Percentiles rank a stretch among this genome's conserved stretches.
These are phyloP conservation scores for Plectus sambesii DNA, from an alignment of 1,140 invertebrate species.

Conservation along the genomic window DNA sequence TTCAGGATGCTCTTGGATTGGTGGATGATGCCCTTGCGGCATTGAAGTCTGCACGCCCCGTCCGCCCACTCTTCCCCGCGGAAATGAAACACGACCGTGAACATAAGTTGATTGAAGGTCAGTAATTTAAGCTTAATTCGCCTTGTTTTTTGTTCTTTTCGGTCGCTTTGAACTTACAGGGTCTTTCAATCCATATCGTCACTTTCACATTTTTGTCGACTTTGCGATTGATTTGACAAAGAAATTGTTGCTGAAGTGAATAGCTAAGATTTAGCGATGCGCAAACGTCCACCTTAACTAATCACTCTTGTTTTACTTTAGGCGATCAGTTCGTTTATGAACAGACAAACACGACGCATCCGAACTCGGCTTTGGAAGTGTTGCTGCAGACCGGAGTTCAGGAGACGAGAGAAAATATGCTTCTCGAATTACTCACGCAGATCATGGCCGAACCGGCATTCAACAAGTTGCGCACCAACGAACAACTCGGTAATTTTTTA, in stretches of 20 bases:
- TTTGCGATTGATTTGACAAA: too few species aligned
- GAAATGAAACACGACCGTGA: conserved; percentile 17
- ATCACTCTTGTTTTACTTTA: conserved; percentile 29
- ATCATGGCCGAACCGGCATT: conserved; percentile 82
- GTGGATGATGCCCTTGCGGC: conserved; percentile 15
- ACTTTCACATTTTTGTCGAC: conserved; percentile 5
- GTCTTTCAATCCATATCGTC: not conserved
- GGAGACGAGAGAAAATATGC: conserved; percentile 63
- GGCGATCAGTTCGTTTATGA: conserved; percentile 35
- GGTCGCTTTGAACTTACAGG: too few species aligned
- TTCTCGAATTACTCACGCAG: conserved; percentile 73
- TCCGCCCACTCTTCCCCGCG: conserved; percentile 14
- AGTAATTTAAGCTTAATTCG: too few species aligned
- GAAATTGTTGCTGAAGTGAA: too few species aligned
- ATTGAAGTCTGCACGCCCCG: conserved; percentile 14
- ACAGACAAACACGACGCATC: conserved; percentile 62
- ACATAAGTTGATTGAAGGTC: conserved; percentile 18
- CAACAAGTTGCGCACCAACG: conserved; percentile 73
- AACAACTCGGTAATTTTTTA: conserved; percentile 62
- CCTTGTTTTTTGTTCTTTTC: too few species aligned
- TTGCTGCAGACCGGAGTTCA: conserved; percentile 79
- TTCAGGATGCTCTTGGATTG: conserved; percentile 20
- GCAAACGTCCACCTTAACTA: not conserved
- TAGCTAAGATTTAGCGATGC: conserved; percentile 1
- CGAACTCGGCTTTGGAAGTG: conserved; percentile 69